Base-by-base conservation (phyloP, 2,797 vertebrate genomes). In the Staurois parvus region DNA sequence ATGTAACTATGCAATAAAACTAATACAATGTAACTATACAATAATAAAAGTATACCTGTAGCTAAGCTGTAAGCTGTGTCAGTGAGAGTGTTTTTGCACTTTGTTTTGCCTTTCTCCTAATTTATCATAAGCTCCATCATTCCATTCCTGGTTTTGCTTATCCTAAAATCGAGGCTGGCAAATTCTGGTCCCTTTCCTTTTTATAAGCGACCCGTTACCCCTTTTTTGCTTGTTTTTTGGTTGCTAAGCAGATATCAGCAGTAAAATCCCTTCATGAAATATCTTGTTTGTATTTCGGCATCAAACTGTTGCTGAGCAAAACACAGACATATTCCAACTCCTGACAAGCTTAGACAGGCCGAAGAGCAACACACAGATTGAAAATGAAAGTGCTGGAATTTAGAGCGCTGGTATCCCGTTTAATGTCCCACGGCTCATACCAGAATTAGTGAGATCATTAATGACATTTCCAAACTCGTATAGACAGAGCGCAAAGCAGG, bases 401-500 rank as follows among this genome's bases (percentile, higher is more conserved):
- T 32, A 13, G 26, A 69, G 26, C 66, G 45, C 29, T 62, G 19
- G 30, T 78, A 78, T 84, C 52, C 74, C 42, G 83, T 77, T 59
- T 84, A 62, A 34, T 72, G 68, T 84, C 76, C 83, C 83, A 64
- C 48, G 72, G 83, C 32, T 84, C 76, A 72, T 34, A 45, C 26
- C 45, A 64, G n/a, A 45, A 79, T 77, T 69, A 77, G 66, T 84
- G 75, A 84, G 76, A 78, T 84, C 83, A 84, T 84, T 84, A 84
- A 84, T 84, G 75, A 77, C 76, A 84, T 78, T 84, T 79, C 83
- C 83, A 84, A 84, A 84, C 83, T 78, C 72, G 52, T 32, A 62
- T 72, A 29, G 28, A 77, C 66, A 40, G 15, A 64, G 26, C 10
- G 40, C 21, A 56, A 80, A 84, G 76, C 19, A 37, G 32, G 59